Evolutionary conservation across 2,797 vertebrate species (phyloP), one percentile per base, ranked within the genome.

Genomic region (Cirrhinus molitorella): DNA sequence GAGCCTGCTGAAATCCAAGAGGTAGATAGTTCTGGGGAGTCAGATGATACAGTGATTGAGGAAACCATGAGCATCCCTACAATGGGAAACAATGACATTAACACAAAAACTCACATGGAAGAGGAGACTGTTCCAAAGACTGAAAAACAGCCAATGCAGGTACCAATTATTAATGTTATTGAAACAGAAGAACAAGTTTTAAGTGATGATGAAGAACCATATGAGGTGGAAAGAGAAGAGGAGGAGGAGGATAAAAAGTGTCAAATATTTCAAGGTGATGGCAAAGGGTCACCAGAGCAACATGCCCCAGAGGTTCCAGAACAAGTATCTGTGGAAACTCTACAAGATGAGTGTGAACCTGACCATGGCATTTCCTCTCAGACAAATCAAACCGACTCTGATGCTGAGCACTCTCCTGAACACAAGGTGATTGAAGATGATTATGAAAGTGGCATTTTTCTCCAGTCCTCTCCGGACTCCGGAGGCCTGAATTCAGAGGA

Each of bases 31-130:
- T 98, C 97, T 31, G 96, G 95, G 17, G 97, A 97, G 25, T 98
- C 97, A 0, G 97, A 98, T 25, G 96, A 97, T 87, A 97, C 96
- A 0, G 96, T 97, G 21, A 96, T 97, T 88, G 97, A 97, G 89
- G 96, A 97, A 28, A 83, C 89, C 9, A 67, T 88, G 1, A 65
- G 65, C 19, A 81, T 81, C 66, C 65, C 77, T 17, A 76, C 83
- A 47, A 34, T 65, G 17, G 59, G 16, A 73, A n/a, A 76, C 40
- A 5, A 85, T 55, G 84, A 85, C 40, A 80, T 84, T 83, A 84
- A 86, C 51, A 8, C 57, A 78, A 49, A 40, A 40, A 28, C 83
- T 55, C 87, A 73, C 5, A 85, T 87, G 21, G 90, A 91, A 25
- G 90, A 80, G 23, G 90, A 80, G n/a, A 51, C 37, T 0, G 71